Base-by-base conservation (phyloP, 2,113 vertebrate genomes). In the Aythya baeri region DNA sequence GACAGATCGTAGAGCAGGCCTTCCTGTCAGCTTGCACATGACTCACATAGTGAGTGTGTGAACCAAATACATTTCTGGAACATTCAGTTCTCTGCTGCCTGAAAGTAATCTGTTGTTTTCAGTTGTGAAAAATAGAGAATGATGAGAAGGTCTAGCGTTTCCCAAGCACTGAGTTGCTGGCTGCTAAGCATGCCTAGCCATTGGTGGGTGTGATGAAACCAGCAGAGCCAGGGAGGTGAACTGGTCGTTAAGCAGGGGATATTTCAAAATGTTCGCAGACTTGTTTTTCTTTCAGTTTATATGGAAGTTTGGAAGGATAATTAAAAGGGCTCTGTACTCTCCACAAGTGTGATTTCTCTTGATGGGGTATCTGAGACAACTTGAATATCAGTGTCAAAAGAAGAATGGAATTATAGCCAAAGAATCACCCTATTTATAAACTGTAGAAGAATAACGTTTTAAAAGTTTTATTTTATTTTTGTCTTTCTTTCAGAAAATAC, bases 11-110 rank as follows among this genome's bases (percentile, higher is more conserved):
- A 27, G 50, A 91, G 63, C 31, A 83, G 27, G 11, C 11, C 2
- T 1, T 55, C 27, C 36, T 93, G 17, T 83, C 80, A 80, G 6
- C 46, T 68, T 73, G 18, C 16, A 6, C 6, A 15, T 92, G 85
- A 93, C 57, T 88, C 68, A 88, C 55, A 13, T 8, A 27, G 17
- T 27, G 20, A 63, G 10, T 7, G 6, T 13, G 20, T 49, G 54
- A 79, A 82, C 78, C 32, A 88, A 87, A 86, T 66, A 9, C 32
- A 43, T 67, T 93, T 91, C 67, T 80, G 55, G 44, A 90, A 90
- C 75, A 73, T 93, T 79, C 9, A 1, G 29, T 63, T 83, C 82
- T 86, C 44, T 83, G 17, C 27, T 0, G 7, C 18, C 32, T 46
- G 34, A 44, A 66, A 93, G 22, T 86, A 55, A 81, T 72, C 27